Evolutionary conservation across 2,113 vertebrate genomes (phyloP).

Genomic region (Oryzias javanicus): DNA sequence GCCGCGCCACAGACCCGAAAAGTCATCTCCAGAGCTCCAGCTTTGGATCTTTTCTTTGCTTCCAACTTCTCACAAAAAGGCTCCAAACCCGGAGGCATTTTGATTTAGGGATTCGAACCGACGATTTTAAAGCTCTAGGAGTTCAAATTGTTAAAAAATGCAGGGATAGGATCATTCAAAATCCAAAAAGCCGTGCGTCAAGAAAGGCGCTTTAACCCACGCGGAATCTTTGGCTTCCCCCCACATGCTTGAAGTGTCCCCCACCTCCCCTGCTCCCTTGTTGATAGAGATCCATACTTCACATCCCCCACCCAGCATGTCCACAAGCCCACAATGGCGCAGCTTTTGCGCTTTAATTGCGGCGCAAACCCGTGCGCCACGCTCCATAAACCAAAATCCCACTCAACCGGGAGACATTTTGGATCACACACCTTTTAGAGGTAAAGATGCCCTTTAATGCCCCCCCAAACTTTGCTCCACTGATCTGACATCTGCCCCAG

Average conservation of each 20-base stretch:
- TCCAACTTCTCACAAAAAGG: conserved; percentile 4
- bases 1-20: conserved; percentile 13
- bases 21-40: conserved; percentile 7
- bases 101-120: not conserved
- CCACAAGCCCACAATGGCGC: not conserved
- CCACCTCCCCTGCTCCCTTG: conserved; percentile 42
- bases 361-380: not conserved
- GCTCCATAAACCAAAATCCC: not conserved
- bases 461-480: not conserved
- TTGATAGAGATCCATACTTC: conserved; percentile 59
- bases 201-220: conserved; percentile 34
- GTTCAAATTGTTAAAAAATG: conserved; percentile 2
- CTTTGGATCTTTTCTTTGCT: not conserved
- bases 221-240: conserved; percentile 41
- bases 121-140: not conserved
- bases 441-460: not conserved
- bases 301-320: conserved; percentile 52
- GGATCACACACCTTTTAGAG: not conserved
- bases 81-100: not conserved
- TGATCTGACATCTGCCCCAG: conserved; percentile 37
- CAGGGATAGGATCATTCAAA: not conserved
- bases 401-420: too few species aligned
- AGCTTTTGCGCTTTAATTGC: not conserved
- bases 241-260: conserved; percentile 27
- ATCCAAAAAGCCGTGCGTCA: not conserved